Evolutionary conservation across 2,797 vertebrate genomes (phyloP), one percentile per base, ranked within the genome.

Genomic region (Sebastes goodei): DNA sequence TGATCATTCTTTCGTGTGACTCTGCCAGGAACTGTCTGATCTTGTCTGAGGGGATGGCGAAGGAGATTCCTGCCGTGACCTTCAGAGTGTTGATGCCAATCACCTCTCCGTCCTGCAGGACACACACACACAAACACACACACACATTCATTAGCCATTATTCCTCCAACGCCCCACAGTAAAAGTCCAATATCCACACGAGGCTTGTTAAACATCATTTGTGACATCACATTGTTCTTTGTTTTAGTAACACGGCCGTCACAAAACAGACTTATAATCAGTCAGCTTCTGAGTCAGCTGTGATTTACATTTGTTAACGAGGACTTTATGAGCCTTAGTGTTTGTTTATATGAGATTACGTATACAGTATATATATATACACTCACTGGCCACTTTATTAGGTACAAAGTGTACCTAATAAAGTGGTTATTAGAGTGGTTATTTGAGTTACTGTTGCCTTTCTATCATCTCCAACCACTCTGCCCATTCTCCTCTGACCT

Each of bases 71-170:
- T 0, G 98, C 98, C 0, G 98, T 99, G 73, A 99, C 98, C 92
- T 99, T 99, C 85, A 99, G 91, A 0, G 98, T 99, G 91, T 99
- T 99, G 78, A 99, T 99, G 32, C 98, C 98, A 15, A 99, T 99
- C 84, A 99, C 98, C 85, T 99, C 98, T 1, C 98, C 98, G 1
- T 99, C 98, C 98, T 99, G 89, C 35, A 93, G 35, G 21, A 20
- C 56, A 73, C 60, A 67, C 46, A 94, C 46, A 71, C 46, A 66
- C 46, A 61, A 25, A 66, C 57, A 60, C 53, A 59, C 57, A 60
- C 53, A 59, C 27, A 23, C 56, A 32, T 78, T 56, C 27, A 11
- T 14, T 38, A 30, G 3, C n/a, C 62, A 61, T 49, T 11, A 20
- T 60, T 33, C 65, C 53, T 62, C 11, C 10, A 32, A 46, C 8